A percentile compares a stretch with the other conserved stretches of the same genome.
Evolutionary conservation across 2,113 vertebrate species (phyloP).

Genomic region (Chascanopsetta lugubris): DNA sequence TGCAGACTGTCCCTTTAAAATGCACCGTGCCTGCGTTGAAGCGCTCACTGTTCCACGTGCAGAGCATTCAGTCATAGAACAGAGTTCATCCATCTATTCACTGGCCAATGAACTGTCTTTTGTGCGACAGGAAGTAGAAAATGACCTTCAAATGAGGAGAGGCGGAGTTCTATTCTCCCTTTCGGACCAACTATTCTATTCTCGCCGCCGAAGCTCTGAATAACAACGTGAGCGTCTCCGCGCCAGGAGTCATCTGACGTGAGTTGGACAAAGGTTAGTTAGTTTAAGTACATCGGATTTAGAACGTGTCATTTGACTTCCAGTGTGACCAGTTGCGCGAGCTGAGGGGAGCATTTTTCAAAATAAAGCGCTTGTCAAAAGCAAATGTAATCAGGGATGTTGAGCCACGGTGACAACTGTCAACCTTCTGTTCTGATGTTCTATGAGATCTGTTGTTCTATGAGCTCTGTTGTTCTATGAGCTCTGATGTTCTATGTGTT

Average conservation of each 20-base stretch:
- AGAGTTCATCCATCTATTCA: no score
- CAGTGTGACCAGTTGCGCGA: not conserved
- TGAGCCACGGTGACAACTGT: not conserved
- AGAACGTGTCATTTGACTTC: not conserved
- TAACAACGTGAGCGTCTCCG: not conserved
- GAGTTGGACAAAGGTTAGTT: not conserved
- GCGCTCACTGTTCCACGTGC: no score
- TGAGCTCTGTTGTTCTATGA: no score
- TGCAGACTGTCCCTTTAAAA: no score
- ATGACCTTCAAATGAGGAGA: no score
- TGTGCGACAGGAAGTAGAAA: no score
- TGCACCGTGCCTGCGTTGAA: no score
- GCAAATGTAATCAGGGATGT: not conserved
- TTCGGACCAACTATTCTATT: not conserved
- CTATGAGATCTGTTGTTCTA: not conserved
- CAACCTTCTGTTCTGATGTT: not conserved
- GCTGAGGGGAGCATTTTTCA: not conserved
- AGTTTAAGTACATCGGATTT: not conserved
- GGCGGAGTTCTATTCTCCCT: no score
- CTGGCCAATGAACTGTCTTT: no score
- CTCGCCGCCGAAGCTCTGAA: not conserved
- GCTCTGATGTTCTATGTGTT: no score
- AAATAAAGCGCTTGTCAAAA: not conserved
- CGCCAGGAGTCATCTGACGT: constrained; percentile 11
- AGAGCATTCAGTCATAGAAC: no score